Base-by-base conservation (phyloP, 2,888 invertebrate genomes). In the Osmoderma eremita region DNA sequence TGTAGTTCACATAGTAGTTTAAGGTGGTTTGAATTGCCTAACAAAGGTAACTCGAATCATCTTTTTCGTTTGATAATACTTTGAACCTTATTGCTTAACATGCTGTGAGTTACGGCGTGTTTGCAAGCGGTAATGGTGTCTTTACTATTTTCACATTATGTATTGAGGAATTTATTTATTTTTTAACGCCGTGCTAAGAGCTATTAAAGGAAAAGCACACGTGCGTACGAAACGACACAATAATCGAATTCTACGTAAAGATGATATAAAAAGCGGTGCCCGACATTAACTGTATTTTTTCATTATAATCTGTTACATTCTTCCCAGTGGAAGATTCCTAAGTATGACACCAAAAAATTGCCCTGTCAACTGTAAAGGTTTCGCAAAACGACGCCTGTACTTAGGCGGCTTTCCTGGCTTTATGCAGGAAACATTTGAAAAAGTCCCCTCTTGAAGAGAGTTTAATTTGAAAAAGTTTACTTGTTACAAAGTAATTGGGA, bases 391-490 rank as follows among this genome's bases (percentile, higher is more conserved):
- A 17, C 17, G 20, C 45, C 17, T 41, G 8, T 24, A 45, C 38
- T 53, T 13, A 38, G 38, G 38, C 38, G 38, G 38, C 53, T 53
- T 53, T 45, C 45, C 45, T 10, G 58, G 58, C 30, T 61, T 61
- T 48, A 61, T 3, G 45, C 45, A 61, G 45, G 30, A 45, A 61
- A 15, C 58, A 61, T 61, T 61, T 61, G 58, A 45, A 61, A 61
- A 61, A 61, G 45, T 61, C 41, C 36, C 20, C 30, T 22, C 22
- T n/a, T 61, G 58, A 61, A 30, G 45, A 30, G 45, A 61, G 58
- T 61, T 61, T 61, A 61, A 61, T 61, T 61, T 61, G 45, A 61
- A 61, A 61, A 61, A 61, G 45, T 61, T 61, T 61, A 61, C 58
- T 61, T 61, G 58, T 61, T 61, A 61, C 58, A 36, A 61, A 61